phyloP scores from a whole-genome alignment of 2,113 vertebrate species.

The Nansenia antarctica region DNA sequence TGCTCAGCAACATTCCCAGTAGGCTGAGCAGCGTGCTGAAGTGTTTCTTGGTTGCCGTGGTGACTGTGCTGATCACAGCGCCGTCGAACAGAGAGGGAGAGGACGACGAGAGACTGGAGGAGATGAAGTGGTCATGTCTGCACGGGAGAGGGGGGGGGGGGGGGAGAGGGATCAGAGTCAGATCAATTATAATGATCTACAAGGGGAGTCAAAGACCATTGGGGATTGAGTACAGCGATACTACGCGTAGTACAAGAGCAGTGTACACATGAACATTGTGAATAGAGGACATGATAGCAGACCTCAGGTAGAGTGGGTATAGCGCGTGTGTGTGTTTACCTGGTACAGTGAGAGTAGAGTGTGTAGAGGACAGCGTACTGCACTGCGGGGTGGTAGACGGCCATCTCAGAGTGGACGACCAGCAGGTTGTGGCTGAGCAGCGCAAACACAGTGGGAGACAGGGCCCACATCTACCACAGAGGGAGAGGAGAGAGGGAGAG shows the following conservation, averaged over 20 bases:
- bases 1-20: constrained; percentile 86
- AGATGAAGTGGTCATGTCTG: constrained; percentile 98
- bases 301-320: background rate
- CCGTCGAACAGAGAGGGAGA: constrained; percentile 96
- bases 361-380: constrained; percentile 96
- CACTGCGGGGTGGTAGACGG: constrained; percentile 89
- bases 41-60: constrained; percentile 97
- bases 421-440: constrained; percentile 93
- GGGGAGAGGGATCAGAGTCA: background rate
- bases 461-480: constrained; percentile 92
- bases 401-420: constrained; percentile 89
- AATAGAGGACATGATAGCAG: background rate
- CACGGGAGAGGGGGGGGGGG: constrained; percentile 7
- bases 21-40: constrained; percentile 93
- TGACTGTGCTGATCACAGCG: constrained; percentile 97
- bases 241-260: background rate
- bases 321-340: constrained; percentile 58
- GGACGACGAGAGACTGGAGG: constrained; percentile 95
- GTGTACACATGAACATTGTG: no score
- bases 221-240: background rate
- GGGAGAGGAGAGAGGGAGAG: background rate
- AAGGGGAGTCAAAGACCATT: no score
- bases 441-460: constrained; percentile 95
- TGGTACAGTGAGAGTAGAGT: constrained; percentile 85
- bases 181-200: no score